Conservation (phyloP, 2,888 invertebrate species). For the Pomacea canaliculata region DNA sequence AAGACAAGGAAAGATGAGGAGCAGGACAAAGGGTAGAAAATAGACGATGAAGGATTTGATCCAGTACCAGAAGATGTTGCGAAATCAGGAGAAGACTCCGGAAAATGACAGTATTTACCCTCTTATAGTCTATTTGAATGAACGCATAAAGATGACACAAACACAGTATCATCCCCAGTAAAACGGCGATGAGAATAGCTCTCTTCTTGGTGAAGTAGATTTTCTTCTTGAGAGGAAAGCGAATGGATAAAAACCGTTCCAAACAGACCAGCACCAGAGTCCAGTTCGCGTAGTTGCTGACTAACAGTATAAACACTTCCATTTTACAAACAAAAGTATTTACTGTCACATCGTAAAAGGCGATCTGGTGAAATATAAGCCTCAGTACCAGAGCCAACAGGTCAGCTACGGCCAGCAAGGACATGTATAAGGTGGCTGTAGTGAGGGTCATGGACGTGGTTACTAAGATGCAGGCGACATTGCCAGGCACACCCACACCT, state of each 20-base stretch:
- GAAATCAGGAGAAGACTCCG: too few species aligned
- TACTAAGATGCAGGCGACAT: too few species aligned
- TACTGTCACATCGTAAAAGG: not conserved
- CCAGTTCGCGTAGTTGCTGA: conserved; percentile 30
- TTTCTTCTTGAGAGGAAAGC: too few species aligned
- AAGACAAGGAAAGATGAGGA: not conserved
- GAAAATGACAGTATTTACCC: not conserved
- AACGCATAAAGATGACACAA: not conserved
- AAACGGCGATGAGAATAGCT: conserved; percentile 3
- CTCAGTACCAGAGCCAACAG: conserved; percentile 22
- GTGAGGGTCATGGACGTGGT: too few species aligned
- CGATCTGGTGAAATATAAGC: conserved; percentile 27
- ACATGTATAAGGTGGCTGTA: too few species aligned
- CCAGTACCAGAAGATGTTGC: not conserved
- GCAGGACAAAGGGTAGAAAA: not conserved
- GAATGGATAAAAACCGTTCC: too few species aligned
- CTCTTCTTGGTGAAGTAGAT: not conserved
- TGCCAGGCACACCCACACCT: too few species aligned
- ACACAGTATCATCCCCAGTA: not conserved
- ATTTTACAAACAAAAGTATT: conserved; percentile 19
- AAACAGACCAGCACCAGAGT: conserved; percentile 20
- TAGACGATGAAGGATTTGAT: not conserved
- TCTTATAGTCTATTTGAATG: not conserved
- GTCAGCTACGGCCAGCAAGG: too few species aligned
- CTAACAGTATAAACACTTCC: conserved; percentile 16